Evolutionary conservation across 37 sponge, comb jelly and placozoan species (phyloP).

Genomic region (Beroe ovata): DNA sequence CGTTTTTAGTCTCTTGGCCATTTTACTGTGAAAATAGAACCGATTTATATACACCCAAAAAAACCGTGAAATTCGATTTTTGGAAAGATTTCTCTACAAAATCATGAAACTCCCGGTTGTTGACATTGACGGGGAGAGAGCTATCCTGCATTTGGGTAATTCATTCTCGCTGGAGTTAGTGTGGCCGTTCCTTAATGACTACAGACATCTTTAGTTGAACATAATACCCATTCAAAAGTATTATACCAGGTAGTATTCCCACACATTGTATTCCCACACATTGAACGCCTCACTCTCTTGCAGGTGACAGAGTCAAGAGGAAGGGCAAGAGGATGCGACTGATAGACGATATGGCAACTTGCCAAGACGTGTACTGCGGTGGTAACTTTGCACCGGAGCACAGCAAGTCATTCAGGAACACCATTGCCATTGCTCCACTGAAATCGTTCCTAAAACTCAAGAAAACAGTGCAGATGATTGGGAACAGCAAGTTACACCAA

Average conservation of each 20-base stretch:
- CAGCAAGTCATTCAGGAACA: slow-evolving; percentile 37
- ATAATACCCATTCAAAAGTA: no score
- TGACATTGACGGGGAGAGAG: neutral
- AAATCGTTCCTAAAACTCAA: slow-evolving; percentile 49
- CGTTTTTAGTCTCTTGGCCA: no score
- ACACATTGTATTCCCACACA: no score
- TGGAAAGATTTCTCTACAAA: no score
- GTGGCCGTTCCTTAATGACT: no score
- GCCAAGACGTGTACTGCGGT: slow-evolving; percentile 42
- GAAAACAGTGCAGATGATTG: slow-evolving; percentile 32
- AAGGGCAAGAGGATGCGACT: neutral
- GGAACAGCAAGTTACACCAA: slow-evolving; percentile 8
- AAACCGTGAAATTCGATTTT: no score
- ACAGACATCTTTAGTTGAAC: no score
- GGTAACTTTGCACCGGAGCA: slow-evolving; percentile 7
- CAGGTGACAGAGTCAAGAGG: neutral
- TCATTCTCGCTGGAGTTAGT: no score
- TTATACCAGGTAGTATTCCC: no score
- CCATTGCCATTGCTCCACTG: slow-evolving; percentile 38
- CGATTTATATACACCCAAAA: no score
- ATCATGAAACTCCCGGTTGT: neutral
- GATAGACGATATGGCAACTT: slow-evolving; percentile 13
- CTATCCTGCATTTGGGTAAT: neutral
- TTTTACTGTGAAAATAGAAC: no score
- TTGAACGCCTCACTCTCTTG: no score